Evolutionary conservation across 2,797 vertebrate species (phyloP), one percentile per base, ranked within the genome.

Genomic region (Leuciscus waleckii): DNA sequence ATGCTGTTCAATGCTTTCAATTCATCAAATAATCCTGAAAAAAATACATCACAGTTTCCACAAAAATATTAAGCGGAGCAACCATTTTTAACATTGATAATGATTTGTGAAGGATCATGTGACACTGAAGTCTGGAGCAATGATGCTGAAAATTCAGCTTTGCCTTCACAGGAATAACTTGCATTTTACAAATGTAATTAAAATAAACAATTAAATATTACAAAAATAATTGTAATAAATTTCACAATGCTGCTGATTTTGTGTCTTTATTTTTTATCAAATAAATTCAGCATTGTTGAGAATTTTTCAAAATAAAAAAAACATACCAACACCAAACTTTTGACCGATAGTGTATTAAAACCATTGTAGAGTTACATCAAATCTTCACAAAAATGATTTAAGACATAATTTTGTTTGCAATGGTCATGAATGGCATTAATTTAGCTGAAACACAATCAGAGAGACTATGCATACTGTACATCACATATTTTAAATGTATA

Each of bases 321-420:
- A 7, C 26, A 2, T 56, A 16, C 6, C 32, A 61, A 61, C 75
- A 29, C 1, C 26, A 74, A 51, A 35, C 46, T 35, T 61, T 61
- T 61, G n/a, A 58, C 61, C 17, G 1, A 17, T 63, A 78, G 14
- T 29, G 37, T 39, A n/a, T 78, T 77, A 26, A 41, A 78, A 51
- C 19, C 89, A 89, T 92, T 91, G 80, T 88, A 89, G 82, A 88
- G 81, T 83, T 71, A 90, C 79, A 87, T 41, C 68, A 90, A 91
- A 74, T 87, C 86, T 85, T 58, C 58, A 82, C 11, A 78, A n/a
- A 13, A n/a, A n/a, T 37, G 5, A 32, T 37, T 54, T 54, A 1
- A 26, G 46, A 39, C 32, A 37, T 26, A 7, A 71, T 7, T 46
- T 73, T 29, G n/a, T 74, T 41, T 56, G 79, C 35, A 71, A 74